Evolutionary conservation across 2,113 vertebrate genomes (phyloP).

Genomic region (Lipotes vexillifer): DNA sequence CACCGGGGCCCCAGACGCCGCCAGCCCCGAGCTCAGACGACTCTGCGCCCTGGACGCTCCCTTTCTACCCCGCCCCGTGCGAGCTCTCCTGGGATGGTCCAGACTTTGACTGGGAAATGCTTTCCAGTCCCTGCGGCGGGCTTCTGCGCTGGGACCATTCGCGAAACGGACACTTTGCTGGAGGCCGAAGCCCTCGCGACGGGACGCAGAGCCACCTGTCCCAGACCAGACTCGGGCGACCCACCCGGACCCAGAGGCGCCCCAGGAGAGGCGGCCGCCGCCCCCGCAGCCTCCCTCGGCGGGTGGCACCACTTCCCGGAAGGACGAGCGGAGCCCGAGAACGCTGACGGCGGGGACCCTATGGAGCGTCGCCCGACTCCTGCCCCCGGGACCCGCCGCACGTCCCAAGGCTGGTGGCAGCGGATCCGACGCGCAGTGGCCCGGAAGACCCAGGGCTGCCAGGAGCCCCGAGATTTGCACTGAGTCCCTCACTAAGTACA

Average conservation of each 20-base stretch:
- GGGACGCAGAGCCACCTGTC: too few relatives aligned
- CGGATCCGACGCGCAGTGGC: neutral
- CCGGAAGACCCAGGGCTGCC: too few relatives aligned
- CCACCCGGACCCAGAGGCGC: neutral
- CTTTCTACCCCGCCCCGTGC: neutral
- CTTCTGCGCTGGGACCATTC: neutral
- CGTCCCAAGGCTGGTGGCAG: neutral
- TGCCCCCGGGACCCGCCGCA: neutral
- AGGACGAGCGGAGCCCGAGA: too few relatives aligned
- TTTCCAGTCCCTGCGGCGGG: neutral
- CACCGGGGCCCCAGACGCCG: neutral
- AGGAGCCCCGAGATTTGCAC: too few relatives aligned
- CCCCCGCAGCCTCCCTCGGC: fast-evolving
- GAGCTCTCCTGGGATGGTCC: neutral
- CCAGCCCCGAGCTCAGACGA: neutral
- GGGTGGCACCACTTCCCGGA: neutral
- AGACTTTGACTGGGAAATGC: neutral
- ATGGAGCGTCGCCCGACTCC: neutral
- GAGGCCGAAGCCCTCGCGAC: fast-evolving
- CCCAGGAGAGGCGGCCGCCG: neutral
- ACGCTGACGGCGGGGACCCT: neutral
- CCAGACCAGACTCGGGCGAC: too few relatives aligned
- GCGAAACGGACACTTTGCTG: fast-evolving
- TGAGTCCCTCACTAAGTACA: neutral
- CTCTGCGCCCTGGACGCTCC: neutral